Evolutionary conservation across 2,888 invertebrate genomes (phyloP).

Genomic region (Xylophagus ater): DNA sequence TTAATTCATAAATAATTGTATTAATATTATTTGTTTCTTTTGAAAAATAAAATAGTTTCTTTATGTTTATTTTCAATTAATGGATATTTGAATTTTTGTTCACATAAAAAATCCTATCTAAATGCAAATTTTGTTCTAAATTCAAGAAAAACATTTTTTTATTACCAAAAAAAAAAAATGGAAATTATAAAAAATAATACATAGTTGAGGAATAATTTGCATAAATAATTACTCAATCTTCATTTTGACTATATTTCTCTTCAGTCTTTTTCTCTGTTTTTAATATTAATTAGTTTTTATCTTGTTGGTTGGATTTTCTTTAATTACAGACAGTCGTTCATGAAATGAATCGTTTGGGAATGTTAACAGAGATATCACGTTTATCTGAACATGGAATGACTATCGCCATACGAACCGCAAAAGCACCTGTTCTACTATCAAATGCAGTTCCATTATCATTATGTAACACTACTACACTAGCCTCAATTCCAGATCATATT

Average conservation of each 20-base stretch:
- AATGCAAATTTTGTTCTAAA: too few species aligned
- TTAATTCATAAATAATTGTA: not conserved
- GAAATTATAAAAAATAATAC: not conserved
- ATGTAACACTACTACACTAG: slow-evolving; percentile 61
- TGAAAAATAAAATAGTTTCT: too few species aligned
- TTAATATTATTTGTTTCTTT: not conserved
- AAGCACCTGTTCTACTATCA: slow-evolving; percentile 54
- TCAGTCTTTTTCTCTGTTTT: not conserved
- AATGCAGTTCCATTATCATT: slow-evolving; percentile 52
- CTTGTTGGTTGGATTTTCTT: not conserved
- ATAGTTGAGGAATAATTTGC: not conserved
- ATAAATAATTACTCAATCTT: too few species aligned
- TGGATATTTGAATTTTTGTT: too few species aligned
- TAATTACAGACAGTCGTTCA: slow-evolving; percentile 44
- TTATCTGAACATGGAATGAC: slow-evolving; percentile 52
- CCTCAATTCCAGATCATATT: slow-evolving; percentile 69
- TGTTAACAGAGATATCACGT: slow-evolving; percentile 56
- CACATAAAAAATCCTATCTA: too few species aligned
- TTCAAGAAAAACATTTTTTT: slow-evolving; percentile 5
- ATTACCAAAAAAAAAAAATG: not conserved
- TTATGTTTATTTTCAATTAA: too few species aligned
- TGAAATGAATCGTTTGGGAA: slow-evolving; percentile 59
- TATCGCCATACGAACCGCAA: slow-evolving; percentile 46
- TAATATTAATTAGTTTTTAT: not conserved
- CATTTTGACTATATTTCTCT: not conserved